Conservation (phyloP, 2,113 vertebrate species). For the Hippocampus barbouri region DNA sequence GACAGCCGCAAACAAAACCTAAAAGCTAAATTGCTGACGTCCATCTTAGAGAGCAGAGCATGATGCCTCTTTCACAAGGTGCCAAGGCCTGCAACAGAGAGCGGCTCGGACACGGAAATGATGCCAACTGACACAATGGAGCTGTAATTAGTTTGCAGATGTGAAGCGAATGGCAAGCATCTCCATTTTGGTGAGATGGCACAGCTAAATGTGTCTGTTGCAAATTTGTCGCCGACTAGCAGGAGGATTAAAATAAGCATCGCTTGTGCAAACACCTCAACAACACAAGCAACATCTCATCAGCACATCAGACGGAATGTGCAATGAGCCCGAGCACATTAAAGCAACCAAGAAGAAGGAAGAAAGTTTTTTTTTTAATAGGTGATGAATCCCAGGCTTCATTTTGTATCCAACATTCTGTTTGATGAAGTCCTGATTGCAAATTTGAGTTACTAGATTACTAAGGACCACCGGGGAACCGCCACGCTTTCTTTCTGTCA, state of each 20-base stretch:
- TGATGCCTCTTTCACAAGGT: constrained; percentile 20
- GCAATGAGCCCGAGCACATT: constrained; percentile 6
- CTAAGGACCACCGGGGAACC: not conserved
- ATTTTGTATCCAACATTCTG: constrained; percentile 2
- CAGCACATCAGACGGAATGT: constrained; percentile 9
- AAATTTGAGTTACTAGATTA: not conserved
- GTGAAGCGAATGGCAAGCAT: constrained; percentile 37
- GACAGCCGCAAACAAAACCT: constrained; percentile 22
- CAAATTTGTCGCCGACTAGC: not conserved
- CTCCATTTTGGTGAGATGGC: constrained; percentile 23
- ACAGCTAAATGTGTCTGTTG: constrained; percentile 46
- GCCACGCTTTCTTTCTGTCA: not conserved
- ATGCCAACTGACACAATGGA: constrained; percentile 37
- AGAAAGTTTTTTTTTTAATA: not conserved
- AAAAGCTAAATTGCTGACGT: constrained; percentile 21
- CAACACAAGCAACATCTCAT: not conserved
- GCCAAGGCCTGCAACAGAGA: constrained; percentile 14
- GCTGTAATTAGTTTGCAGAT: constrained; percentile 51
- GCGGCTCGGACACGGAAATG: constrained; percentile 5
- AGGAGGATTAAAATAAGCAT: not conserved
- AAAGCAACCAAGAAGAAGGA: not conserved
- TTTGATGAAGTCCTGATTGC: constrained; percentile 7
- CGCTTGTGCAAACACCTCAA: constrained; percentile 4
- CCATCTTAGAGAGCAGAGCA: constrained; percentile 26
- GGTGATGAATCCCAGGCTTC: constrained; percentile 1